These are phyloP conservation scores for Mesorhabditis spiculigera DNA, from an alignment of 2,888 invertebrate genomes.

Conservation along the genomic window DNA sequence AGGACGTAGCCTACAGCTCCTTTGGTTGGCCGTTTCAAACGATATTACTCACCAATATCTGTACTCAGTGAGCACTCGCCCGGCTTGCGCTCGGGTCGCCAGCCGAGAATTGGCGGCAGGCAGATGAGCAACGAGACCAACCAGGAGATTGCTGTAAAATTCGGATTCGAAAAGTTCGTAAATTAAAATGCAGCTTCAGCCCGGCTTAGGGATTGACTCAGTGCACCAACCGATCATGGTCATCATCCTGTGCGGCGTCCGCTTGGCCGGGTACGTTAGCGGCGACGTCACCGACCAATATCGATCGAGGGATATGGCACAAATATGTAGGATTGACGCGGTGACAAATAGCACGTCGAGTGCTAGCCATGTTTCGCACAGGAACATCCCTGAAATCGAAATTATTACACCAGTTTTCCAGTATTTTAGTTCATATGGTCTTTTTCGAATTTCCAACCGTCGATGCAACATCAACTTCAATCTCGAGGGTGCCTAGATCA, in stretches of 20 bases:
- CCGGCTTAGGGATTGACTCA: no score
- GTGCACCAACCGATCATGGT: conserved; percentile 47
- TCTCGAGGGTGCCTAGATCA: no score
- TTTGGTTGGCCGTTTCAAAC: neutral
- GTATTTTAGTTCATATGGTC: no score
- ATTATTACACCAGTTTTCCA: neutral
- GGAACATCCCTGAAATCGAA: conserved; percentile 50
- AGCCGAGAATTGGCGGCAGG: conserved; percentile 56
- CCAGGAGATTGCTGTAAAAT: conserved; percentile 52
- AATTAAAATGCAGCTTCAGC: no score
- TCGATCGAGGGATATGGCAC: conserved; percentile 56
- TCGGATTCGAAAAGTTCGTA: no score
- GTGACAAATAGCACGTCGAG: conserved; percentile 63
- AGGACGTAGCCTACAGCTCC: conserved; percentile 76
- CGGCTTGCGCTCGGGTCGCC: conserved; percentile 43
- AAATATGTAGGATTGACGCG: conserved; percentile 62
- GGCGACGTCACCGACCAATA: conserved; percentile 57
- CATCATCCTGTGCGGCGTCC: conserved; percentile 52
- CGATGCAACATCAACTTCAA: no score
- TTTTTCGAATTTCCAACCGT: no score
- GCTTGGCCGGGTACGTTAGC: conserved; percentile 50
- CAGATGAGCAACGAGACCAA: conserved; percentile 54
- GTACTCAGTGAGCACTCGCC: conserved; percentile 40
- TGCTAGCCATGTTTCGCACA: conserved; percentile 64
- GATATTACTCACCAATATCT: conserved; percentile 28